Conservation (phyloP, 1,140 invertebrate genomes). For the Coptotermes formosanus region DNA sequence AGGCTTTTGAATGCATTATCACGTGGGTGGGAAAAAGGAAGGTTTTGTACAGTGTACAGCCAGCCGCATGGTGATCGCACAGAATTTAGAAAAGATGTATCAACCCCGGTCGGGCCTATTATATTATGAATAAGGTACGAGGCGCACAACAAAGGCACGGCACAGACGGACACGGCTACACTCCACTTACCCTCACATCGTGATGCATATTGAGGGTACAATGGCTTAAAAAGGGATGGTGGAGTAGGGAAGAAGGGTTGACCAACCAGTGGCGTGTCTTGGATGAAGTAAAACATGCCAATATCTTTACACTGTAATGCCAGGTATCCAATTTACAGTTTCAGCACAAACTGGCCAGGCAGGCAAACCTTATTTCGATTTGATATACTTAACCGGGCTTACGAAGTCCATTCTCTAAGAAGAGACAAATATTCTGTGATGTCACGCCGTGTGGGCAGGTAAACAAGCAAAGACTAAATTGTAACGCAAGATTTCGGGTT, state of each 20-base stretch:
- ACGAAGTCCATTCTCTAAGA: too few species aligned
- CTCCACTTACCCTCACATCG: background rate
- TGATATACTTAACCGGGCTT: too few species aligned
- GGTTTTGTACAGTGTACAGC: background rate
- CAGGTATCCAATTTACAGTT: too few species aligned
- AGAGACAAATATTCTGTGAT: too few species aligned
- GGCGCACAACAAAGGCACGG: background rate
- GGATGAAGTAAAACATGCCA: background rate
- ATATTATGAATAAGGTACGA: background rate
- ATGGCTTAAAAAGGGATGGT: background rate
- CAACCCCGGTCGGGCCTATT: background rate
- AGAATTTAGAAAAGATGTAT: conserved; percentile 6
- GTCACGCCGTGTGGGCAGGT: too few species aligned
- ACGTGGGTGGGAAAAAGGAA: background rate
- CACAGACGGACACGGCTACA: background rate
- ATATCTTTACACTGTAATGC: too few species aligned
- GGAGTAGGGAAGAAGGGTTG: background rate
- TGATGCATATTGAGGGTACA: conserved; percentile 7
- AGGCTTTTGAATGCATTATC: background rate
- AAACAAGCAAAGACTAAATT: too few species aligned
- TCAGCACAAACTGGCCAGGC: too few species aligned
- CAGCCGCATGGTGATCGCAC: background rate
- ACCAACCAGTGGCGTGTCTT: background rate
- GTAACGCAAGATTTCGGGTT: too few species aligned
- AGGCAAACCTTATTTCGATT: too few species aligned